Base-by-base conservation (phyloP, 1,140 invertebrate genomes). In the Drosophila persimilis region DNA sequence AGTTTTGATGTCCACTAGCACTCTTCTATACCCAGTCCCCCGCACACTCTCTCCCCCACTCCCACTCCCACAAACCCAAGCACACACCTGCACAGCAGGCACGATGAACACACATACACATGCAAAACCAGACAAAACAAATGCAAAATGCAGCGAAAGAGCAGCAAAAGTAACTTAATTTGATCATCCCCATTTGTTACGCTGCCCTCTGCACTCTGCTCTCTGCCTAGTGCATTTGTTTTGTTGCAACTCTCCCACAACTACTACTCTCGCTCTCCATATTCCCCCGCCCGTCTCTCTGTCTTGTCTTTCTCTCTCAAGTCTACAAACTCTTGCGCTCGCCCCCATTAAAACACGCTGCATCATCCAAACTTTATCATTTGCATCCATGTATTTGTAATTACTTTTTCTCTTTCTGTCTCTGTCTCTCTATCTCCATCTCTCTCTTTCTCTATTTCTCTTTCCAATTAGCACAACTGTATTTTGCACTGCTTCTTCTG, bases 341-440 rank as follows among this genome's bases (percentile, higher is more conserved):
- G 79, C 79, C 50, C 52, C 53, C 69, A 72, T 72, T 62, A 72
- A 41, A 55, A 65, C 46, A 64, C 73, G 57, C 79, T 81, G 74
- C 59, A 80, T 77, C 78, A 83, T 83, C 65, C 39, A 69, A 43
- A 80, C 48, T 86, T 88, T 74, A 77, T 86, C 64, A 81, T 86
- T 88, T 86, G 81, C 81, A 86, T 88, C 73, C 77, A 53, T 79
- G 46, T 73, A 67, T 80, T 11, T 35, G 31, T 35, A 35, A 9
- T 35, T 35, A 35, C 31, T 52, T 45, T 41, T 39, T 47, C 13
- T 44, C 29, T 56, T 52, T 60, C 22, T 65, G 48, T 67, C 35
- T 57, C 47, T 39, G 1, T 9, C 24, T 8, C 17, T 1, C 17
- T 17, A 17, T 1, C 20, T 63, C 35, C 31, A n/a, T 11, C 24